Evolutionary conservation across 2,797 vertebrate species (phyloP), one percentile per base, ranked within the genome.

Genomic region (Dipus sagitta): DNA sequence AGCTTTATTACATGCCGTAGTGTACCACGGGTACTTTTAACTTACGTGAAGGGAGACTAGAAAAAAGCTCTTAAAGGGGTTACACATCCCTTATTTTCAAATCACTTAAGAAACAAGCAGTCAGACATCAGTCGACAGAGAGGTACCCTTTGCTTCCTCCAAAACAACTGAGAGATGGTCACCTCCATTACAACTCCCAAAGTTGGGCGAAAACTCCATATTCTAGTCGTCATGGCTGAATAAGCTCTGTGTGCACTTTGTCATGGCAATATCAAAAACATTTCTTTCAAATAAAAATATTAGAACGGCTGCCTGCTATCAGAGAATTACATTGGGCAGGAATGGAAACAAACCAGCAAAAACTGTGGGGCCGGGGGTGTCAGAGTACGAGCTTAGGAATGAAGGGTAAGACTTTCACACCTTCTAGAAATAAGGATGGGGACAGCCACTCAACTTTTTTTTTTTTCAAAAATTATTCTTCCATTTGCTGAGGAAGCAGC

Each of bases 401-500:
- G 23, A 52, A 74, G 60, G 26, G n/a, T 13, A 68, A 67, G 30
- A 64, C 42, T 85, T 32, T 47, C 18, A 52, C 3, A 24, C 62
- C 34, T 83, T n/a, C 24, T 84, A 90, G 79, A 87, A 83, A 14
- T 12, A 20, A 42, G 60, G 79, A 85, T n/a, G 84, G 90, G 54
- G 3, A 20, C 24, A 68, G 32, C n/a, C 6, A 8, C 90, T 81
- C 20, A 70, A 68, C 76, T 38, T 86, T 86, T 82, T 88, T 38
- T 60, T 47, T 47, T 47, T 47, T 10, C 47, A 47, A 42, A 9
- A 2, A 86, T 88, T 78, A 74, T n/a, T 86, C 58, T 87, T 86
- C 90, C 86, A 88, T 88, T 95, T 77, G 86, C 91, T 0, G 15
- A 94, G 91, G 80, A 96, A 97, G 90, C 72, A 77, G 92, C 84